phyloP scores from a whole-genome alignment of 1,140 invertebrate species.

The Sarcophaga peregrina region DNA sequence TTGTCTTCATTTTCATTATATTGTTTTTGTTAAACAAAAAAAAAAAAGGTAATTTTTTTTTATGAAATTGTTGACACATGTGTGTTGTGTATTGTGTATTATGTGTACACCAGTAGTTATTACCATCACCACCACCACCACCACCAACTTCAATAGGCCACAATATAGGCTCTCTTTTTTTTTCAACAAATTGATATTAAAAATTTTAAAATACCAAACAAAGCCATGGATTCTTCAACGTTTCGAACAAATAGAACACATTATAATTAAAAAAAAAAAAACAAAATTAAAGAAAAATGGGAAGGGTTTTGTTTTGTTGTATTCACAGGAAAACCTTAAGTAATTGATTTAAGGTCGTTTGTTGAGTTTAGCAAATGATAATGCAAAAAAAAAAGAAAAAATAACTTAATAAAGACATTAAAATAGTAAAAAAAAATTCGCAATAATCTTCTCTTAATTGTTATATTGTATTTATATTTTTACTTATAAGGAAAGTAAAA shows the following conservation, averaged over 20 bases:
- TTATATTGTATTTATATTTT: no score
- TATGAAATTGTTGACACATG: no score
- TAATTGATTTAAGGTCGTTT: neutral
- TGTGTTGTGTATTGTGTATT: no score
- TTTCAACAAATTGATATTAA: neutral
- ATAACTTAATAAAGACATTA: no score
- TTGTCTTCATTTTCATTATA: neutral
- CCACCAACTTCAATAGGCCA: neutral
- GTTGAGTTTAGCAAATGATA: neutral
- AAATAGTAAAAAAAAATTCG: no score
- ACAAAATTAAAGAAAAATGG: constrained; percentile 18
- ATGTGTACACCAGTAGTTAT: no score
- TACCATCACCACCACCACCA: neutral
- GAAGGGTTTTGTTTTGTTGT: neutral
- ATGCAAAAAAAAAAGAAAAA: no score
- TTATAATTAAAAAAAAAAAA: constrained; percentile 1
- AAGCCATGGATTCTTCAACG: constrained; percentile 44
- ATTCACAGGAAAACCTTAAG: neutral
- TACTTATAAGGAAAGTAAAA: no score
- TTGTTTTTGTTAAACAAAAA: neutral
- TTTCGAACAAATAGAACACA: constrained; percentile 4
- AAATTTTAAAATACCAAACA: constrained; percentile 13
- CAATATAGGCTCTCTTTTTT: neutral
- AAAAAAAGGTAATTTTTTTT: neutral
- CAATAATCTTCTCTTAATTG: no score